Conservation (phyloP, 2,888 invertebrate species). For the Crioceris asparagi region DNA sequence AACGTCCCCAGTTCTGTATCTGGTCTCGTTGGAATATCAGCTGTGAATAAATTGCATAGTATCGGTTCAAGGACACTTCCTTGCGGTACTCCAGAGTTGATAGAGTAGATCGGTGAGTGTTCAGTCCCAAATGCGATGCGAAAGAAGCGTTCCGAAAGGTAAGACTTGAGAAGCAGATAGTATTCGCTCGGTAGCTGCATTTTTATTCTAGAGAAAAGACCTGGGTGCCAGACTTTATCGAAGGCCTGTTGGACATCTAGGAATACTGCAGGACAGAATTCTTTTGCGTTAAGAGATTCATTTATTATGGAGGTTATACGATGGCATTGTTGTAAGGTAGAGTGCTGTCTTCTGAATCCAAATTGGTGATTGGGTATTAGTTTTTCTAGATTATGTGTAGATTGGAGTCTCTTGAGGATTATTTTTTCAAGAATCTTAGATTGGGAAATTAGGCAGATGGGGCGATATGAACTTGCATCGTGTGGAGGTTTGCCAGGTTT, state of each 20-base stretch:
- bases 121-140: not conserved
- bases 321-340: not conserved
- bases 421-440: not conserved
- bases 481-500: not conserved
- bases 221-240: slow-evolving; percentile 1
- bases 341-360: not conserved
- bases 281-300: not conserved
- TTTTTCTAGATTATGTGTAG: not conserved
- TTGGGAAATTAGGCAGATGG: not conserved
- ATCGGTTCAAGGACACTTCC: not conserved
- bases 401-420: not conserved
- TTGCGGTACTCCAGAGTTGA: not conserved
- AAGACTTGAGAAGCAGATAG: not conserved
- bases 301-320: not conserved
- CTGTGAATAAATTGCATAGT: not conserved
- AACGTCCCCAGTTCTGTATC: slow-evolving; percentile 1
- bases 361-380: not conserved
- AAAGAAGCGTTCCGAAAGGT: not conserved
- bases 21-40: slow-evolving; percentile 1
- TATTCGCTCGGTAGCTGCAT: not conserved
- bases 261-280: not conserved
- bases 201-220: not conserved
- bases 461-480: not conserved
- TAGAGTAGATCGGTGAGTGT: not conserved
- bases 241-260: not conserved